Base-by-base conservation (phyloP, 2,113 vertebrate species). In the Ochotona curzoniae region DNA sequence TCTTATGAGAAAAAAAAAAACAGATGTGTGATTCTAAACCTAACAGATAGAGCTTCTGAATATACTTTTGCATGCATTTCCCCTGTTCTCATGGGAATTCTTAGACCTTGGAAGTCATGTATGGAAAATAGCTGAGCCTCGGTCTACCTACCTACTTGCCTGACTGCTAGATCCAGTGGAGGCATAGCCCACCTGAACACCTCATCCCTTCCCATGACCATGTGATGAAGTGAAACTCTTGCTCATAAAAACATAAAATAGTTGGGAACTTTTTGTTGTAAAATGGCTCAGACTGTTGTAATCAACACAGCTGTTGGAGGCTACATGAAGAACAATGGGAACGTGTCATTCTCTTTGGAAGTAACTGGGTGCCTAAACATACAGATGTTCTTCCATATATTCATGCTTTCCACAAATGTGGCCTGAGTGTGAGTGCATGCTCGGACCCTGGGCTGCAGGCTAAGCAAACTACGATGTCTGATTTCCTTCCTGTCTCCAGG, bases 31-130 rank as follows among this genome's bases (percentile, higher is more conserved):
- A 67, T 51, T 64, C 17, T 44, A 54, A 30, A 63, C 10, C 6
- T 83, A 17, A 71, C 12, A 1, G 8, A 60, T 35, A 44, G 12
- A 17, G 30, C 64, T 35, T 61, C 49, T 78, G 51, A 14, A 49
- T 21, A 18, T n/a, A 76, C 0, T 1, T 23, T 30, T 28, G 49
- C 7, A 1, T 67, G 30, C 3, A 3, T 51, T 61, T 28, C 5
- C 78, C 38, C 26, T 3, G 30, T 76, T 63, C 30, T 51, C 30
- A 0, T 8, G 21, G 47, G 78, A 51, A 47, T 57, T 20, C 17
- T 74, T 57, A 26, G 1, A 47, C 21, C 57, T 61, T 21, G 32
- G 44, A 88, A 71, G n/a, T 57, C 71, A 73, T 0, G 0, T 54
- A 44, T 17, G 5, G 44, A 60, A 47, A 57, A 49, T 26, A 18